Evolutionary conservation across 2,113 vertebrate species (phyloP).

Genomic region (Diglossa brunneiventris): DNA sequence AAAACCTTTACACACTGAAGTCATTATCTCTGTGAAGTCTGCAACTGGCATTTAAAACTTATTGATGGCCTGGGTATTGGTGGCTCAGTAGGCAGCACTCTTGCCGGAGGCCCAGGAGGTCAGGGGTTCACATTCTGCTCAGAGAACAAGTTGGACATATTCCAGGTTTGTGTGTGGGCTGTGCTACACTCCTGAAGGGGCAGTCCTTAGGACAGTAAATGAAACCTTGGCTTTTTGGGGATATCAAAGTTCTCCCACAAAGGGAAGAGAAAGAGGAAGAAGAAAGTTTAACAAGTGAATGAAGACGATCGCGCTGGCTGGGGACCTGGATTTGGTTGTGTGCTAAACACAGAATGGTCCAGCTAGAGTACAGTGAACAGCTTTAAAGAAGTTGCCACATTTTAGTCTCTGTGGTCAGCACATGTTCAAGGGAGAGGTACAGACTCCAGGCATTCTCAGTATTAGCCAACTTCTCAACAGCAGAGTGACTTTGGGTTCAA

Average conservation of each 20-base stretch:
- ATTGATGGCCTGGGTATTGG: constrained; percentile 55
- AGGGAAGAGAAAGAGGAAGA: not conserved
- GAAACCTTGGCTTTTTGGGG: constrained; percentile 7
- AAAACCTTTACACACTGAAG: constrained; percentile 60
- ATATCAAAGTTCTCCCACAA: constrained; percentile 26
- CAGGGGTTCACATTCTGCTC: constrained; percentile 58
- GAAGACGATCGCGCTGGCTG: not conserved
- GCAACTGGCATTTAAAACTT: constrained; percentile 62
- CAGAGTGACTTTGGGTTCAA: not conserved
- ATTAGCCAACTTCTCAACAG: not conserved
- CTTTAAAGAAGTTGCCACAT: not conserved
- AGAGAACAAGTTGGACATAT: constrained; percentile 44
- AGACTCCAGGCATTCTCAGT: not conserved
- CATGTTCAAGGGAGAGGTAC: not conserved
- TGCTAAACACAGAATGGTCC: not conserved
- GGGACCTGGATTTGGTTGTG: not conserved
- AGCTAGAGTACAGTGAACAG: not conserved
- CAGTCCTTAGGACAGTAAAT: constrained; percentile 21
- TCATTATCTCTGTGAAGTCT: constrained; percentile 49
- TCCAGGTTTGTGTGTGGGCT: constrained; percentile 55
- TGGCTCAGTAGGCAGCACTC: constrained; percentile 59
- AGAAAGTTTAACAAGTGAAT: not conserved
- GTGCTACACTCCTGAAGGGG: constrained; percentile 17
- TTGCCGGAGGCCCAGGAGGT: constrained; percentile 44
- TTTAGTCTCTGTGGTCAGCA: not conserved